Conservation (phyloP, 2,888 invertebrate species). For the Allygus modestus region DNA sequence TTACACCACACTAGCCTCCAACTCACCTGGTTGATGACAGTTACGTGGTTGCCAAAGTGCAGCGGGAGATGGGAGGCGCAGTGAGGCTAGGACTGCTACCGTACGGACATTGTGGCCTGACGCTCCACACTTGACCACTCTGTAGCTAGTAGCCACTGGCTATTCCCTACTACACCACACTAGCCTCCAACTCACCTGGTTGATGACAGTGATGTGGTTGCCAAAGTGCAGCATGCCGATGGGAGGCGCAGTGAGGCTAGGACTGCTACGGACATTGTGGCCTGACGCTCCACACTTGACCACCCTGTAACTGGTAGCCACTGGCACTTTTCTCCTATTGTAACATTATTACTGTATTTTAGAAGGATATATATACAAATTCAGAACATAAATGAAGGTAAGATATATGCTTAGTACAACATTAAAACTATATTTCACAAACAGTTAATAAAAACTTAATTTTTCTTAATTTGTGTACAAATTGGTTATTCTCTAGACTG, state of each 20-base stretch:
- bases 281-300: constrained; percentile 87
- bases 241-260: constrained; percentile 82
- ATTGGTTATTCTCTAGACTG: too few species aligned
- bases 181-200: constrained; percentile 79
- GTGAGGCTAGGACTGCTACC: constrained; percentile 82
- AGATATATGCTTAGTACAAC: too few species aligned
- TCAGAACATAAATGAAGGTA: too few species aligned
- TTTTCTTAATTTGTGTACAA: too few species aligned
- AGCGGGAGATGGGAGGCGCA: constrained; percentile 83
- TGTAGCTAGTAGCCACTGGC: constrained; percentile 75
- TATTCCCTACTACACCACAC: constrained; percentile 39
- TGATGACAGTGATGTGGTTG: constrained; percentile 80
- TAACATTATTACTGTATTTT: too few species aligned
- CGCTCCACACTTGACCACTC: constrained; percentile 85
- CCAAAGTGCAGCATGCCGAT: constrained; percentile 84
- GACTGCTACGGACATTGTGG: constrained; percentile 84
- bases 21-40: constrained; percentile 81
- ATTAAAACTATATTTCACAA: too few species aligned
- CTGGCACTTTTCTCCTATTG: constrained; percentile 68
- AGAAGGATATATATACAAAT: too few species aligned
- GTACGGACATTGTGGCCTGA: constrained; percentile 86
- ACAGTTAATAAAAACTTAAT: too few species aligned
- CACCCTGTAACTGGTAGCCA: constrained; percentile 78
- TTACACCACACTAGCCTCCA: too few species aligned
- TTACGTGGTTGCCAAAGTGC: constrained; percentile 81